Base-by-base conservation (phyloP, 1,140 invertebrate genomes). In the Eriocheir sinensis region DNA sequence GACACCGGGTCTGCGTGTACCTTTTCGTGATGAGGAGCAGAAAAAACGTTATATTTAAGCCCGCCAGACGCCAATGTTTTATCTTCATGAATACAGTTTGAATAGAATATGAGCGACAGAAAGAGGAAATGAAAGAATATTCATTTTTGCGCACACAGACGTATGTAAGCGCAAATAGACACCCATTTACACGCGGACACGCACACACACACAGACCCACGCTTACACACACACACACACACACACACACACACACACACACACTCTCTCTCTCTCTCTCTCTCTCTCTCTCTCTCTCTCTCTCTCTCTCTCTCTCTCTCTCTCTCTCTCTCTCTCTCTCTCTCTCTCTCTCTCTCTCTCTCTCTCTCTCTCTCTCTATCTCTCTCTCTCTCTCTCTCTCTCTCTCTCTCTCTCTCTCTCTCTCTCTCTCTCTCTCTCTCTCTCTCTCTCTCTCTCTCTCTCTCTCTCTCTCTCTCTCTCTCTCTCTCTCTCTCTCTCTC, bases 171-270 rank as follows among this genome's bases (percentile, higher is more conserved):
- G 15, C 44, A 48, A 4, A 48, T n/a, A 72, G 21, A 21, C 27
- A 12, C 6, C 9, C 6, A 72, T 27, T 21, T 21, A 72, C 53
- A 72, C 53, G 27, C 21, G n/a, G 21, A 17, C 60, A n/a, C 60
- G n/a, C 60, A 72, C 60, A 72, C 60, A 72, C 60, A 72, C 60
- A 72, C 60, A 72, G 21, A 72, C 60, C 27, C 60, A 72, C 60
- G n/a, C 60, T n/a, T n/a, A 72, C 60, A 27, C 60, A n/a, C 60
- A n/a, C 60, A n/a, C 60, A n/a, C 60, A 72, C 60, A 72, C 60
- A 72, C 60, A 72, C 60, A 72, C 60, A 72, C 60, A 72, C 60
- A 72, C 60, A 72, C 60, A 72, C 60, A 72, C 60, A 72, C 60
- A 72, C 60, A 72, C 48, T 2, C 2, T 53, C 48, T 53, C 48